Evolutionary conservation across 2,113 vertebrate genomes (phyloP), one percentile per base, ranked within the genome.

Genomic region (Urocynchramus pylzowi): DNA sequence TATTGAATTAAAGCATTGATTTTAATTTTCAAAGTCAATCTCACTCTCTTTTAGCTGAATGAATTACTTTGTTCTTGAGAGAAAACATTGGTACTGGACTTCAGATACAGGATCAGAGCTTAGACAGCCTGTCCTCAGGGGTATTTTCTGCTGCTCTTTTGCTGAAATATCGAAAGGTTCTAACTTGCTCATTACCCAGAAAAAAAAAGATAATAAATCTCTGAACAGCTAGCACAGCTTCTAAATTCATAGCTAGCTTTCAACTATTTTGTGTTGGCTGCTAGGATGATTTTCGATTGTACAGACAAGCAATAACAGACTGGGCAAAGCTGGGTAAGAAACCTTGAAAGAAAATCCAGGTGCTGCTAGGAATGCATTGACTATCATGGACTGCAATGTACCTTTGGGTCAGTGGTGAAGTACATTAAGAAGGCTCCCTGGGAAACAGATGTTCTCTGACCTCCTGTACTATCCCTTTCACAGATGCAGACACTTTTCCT

Each of bases 1-100:
- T 93, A 93, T 93, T 96, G 93, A 97, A 94, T 94, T 90, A 96
- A 96, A 89, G 57, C 88, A 96, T 90, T 96, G 96, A 95, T 97
- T 96, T 96, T 94, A 94, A 96, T 95, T 96, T 95, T 92, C 90
- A 87, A 86, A 97, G 95, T 96, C 92, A 94, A 96, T 56, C 73
- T 92, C 85, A 60, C 76, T 92, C 86, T 86, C 76, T 92, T 93
- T 95, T 84, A 96, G 69, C 64, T 65, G 90, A 94, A 97, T 59
- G 80, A 87, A 96, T 95, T 90, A 94, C 73, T 81, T 92, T 91
- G 93, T 95, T 94, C 83, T 87, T 75, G 60, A 84, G 73, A 76
- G 91, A 90, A 91, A 92, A 76, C 90, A 94, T 2, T 86, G 85
- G 67, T 94, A 71, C 92, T 84, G 88, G 92, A 93, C 90, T 88